These are phyloP conservation scores for Anoplolepis gracilipes DNA, from an alignment of 1,140 invertebrate genomes.

Conservation along the genomic window DNA sequence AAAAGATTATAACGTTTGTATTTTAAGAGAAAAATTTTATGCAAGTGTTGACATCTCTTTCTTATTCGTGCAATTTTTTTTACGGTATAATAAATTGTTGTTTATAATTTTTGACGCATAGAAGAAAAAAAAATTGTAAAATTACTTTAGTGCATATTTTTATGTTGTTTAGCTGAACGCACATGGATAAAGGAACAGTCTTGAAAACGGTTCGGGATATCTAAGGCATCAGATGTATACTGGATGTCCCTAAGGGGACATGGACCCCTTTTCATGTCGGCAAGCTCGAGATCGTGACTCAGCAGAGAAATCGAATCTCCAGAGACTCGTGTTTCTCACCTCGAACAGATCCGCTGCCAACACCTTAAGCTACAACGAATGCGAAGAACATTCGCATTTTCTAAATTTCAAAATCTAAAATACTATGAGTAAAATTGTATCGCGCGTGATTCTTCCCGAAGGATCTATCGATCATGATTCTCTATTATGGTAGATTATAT, in stretches of 20 bases:
- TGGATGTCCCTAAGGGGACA: conserved; percentile 72
- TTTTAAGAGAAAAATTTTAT: background rate
- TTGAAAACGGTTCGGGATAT: conserved; percentile 59
- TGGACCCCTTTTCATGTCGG: conserved; percentile 72
- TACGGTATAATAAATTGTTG: background rate
- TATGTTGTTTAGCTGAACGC: conserved; percentile 22
- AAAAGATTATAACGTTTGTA: background rate
- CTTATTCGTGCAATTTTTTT: background rate
- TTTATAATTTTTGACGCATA: background rate
- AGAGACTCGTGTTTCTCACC: conserved; percentile 78
- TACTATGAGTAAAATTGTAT: conserved; percentile 12
- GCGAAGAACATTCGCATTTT: conserved; percentile 67
- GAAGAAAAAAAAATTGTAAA: background rate
- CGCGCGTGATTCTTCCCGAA: conserved; percentile 21
- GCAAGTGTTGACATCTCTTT: background rate
- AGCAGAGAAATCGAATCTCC: conserved; percentile 79
- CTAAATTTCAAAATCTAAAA: conserved; percentile 27
- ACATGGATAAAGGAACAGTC: conserved; percentile 2
- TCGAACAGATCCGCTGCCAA: conserved; percentile 72
- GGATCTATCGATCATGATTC: conserved; percentile 31
- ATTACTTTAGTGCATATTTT: background rate
- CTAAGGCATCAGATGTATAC: conserved; percentile 53
- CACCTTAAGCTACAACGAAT: conserved; percentile 65
- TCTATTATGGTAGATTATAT: background rate
- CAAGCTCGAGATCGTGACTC: conserved; percentile 80